Percentiles rank a stretch among this genome's conserved stretches.
phyloP scores from a whole-genome alignment of 2,113 vertebrate genomes.

The Mola mola region DNA sequence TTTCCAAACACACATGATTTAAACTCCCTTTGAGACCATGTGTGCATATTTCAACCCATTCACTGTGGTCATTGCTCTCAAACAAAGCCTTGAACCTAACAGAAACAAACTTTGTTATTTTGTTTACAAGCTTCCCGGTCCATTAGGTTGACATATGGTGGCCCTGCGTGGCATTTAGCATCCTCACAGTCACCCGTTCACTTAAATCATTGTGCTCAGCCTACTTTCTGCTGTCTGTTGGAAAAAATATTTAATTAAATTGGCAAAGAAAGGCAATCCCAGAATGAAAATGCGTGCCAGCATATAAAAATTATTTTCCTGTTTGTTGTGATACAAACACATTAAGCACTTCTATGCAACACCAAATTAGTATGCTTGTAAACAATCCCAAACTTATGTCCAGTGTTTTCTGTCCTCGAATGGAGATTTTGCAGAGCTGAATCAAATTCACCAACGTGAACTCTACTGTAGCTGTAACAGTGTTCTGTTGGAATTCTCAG shows the following conservation, averaged over 20 bases:
- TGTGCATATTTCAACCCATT: conserved; percentile 14
- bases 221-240: conserved; percentile 39
- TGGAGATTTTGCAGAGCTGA: neutral
- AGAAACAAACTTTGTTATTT: conserved; percentile 38
- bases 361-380: neutral
- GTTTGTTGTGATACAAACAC: no score
- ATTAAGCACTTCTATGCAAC: neutral
- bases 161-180: conserved; percentile 18
- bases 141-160: conserved; percentile 31
- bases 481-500: no score
- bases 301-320: conserved; percentile 34
- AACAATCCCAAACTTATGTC: neutral
- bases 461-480: no score
- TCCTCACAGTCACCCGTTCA: conserved; percentile 29
- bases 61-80: neutral
- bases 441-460: neutral
- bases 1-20: neutral
- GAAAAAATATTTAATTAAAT: neutral
- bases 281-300: conserved; percentile 30
- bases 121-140: conserved; percentile 45
- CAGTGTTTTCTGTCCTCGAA: neutral
- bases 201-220: conserved; percentile 30
- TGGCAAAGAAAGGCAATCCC: neutral
- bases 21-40: conserved; percentile 10
- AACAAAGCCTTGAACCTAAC: conserved; percentile 15